phyloP scores from a whole-genome alignment of 2,113 vertebrate species.

The Monopterus albus region DNA sequence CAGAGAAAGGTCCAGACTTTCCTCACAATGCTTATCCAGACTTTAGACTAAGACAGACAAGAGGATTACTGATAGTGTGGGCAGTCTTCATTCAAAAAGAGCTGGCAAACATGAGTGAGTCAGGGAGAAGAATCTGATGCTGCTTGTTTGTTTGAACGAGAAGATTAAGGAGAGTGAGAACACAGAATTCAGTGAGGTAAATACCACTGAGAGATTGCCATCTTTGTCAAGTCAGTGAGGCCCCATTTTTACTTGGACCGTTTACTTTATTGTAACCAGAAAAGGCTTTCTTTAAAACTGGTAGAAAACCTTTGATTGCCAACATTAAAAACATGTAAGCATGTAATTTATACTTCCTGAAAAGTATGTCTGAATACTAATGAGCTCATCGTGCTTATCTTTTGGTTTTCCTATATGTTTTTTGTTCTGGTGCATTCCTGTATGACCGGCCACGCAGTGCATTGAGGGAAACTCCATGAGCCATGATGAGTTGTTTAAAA shows the following conservation, averaged over 20 bases:
- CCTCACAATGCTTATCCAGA: constrained; percentile 89
- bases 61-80: constrained; percentile 91
- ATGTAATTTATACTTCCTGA: background rate
- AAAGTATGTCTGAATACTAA: constrained; percentile 30
- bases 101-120: constrained; percentile 90
- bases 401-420: constrained; percentile 29
- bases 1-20: constrained; percentile 92
- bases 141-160: constrained; percentile 95
- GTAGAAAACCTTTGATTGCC: background rate
- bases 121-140: constrained; percentile 87
- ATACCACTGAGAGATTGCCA: constrained; percentile 88
- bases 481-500: constrained; percentile 85
- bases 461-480: constrained; percentile 71
- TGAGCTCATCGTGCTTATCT: constrained; percentile 51
- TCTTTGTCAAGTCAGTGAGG: constrained; percentile 69
- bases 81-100: constrained; percentile 89
- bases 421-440: constrained; percentile 56
- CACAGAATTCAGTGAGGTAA: constrained; percentile 90
- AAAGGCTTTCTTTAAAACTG: constrained; percentile 37
- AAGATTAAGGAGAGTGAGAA: constrained; percentile 90
- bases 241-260: constrained; percentile 9
- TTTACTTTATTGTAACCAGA: constrained; percentile 50
- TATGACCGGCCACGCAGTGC: constrained; percentile 49
- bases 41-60: constrained; percentile 89
- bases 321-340: background rate